Evolutionary conservation across 2,797 vertebrate species (phyloP).

Genomic region (Sebastes iracundus): DNA sequence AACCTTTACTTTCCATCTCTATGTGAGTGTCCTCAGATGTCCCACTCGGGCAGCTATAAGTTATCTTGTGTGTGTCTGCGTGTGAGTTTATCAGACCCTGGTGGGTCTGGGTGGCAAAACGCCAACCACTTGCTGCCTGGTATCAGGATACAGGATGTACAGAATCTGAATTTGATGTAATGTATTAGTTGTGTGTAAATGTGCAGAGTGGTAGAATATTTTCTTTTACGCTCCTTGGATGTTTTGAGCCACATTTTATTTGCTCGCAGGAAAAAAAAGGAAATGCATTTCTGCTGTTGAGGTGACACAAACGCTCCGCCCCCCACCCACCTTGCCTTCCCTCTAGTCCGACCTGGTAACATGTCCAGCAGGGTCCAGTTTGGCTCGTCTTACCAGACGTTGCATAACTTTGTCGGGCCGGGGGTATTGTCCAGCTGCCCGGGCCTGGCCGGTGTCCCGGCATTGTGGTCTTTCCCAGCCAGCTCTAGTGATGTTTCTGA

Average conservation of each 20-base stretch:
- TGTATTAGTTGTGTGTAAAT: not conserved
- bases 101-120: not conserved
- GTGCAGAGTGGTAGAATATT: not conserved
- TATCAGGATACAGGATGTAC: not conserved
- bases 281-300: not conserved
- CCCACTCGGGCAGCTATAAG: not conserved
- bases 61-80: not conserved
- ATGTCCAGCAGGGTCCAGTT: conserved; percentile 17
- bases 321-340: not conserved
- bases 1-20: not conserved
- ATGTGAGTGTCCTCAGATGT: not conserved
- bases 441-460: conserved; percentile 50
- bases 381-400: conserved; percentile 32
- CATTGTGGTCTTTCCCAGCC: conserved; percentile 62
- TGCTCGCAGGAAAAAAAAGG: not conserved
- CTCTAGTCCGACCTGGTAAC: not conserved
- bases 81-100: not conserved
- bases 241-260: not conserved
- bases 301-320: not conserved
- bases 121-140: not conserved
- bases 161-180: not conserved
- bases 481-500: conserved; percentile 48
- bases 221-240: not conserved
- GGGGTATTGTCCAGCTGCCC: conserved; percentile 67
- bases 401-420: conserved; percentile 38